A percentile compares a stretch with the other conserved stretches of the same genome.
phyloP scores from a whole-genome alignment of 2,888 invertebrate species.

The Xanthorhoe designata region DNA sequence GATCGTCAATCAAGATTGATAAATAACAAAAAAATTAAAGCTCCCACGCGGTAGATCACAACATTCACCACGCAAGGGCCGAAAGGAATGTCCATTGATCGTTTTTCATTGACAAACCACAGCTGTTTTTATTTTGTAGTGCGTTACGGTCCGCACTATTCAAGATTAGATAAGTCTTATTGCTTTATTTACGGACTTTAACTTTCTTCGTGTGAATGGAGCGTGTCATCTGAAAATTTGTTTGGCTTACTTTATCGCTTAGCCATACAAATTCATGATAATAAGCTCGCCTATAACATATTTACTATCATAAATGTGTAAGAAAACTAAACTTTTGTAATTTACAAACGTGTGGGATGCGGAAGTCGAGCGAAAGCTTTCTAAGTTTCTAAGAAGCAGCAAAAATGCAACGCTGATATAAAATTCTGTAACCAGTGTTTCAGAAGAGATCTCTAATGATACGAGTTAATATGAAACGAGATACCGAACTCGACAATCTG shows the following conservation, averaged over 20 bases:
- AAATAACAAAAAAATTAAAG: constrained; percentile 37
- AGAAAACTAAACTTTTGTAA: constrained; percentile 30
- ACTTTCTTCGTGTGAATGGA: constrained; percentile 28
- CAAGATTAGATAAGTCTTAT: constrained; percentile 48
- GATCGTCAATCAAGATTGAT: constrained; percentile 36
- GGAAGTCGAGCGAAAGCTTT: constrained; percentile 47
- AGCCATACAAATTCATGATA: not conserved
- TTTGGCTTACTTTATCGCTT: constrained; percentile 11
- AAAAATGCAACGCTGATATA: constrained; percentile 21
- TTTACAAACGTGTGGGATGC: constrained; percentile 49
- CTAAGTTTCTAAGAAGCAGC: constrained; percentile 43
- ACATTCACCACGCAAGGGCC: constrained; percentile 40
- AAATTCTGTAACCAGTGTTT: constrained; percentile 32
- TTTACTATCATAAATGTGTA: not conserved
- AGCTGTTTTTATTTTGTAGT: constrained; percentile 51
- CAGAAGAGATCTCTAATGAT: too few relatives aligned
- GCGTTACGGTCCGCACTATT: constrained; percentile 41
- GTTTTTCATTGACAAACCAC: constrained; percentile 61
- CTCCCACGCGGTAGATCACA: constrained; percentile 51
- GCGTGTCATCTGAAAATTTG: constrained; percentile 12
- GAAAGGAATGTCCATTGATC: constrained; percentile 55
- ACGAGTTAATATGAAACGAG: constrained; percentile 40
- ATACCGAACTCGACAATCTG: constrained; percentile 25
- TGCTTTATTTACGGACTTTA: constrained; percentile 40
- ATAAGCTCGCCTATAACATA: not conserved